These are phyloP conservation scores for Cecidostiba fungosa DNA, from an alignment of 2,888 invertebrate genomes.

Conservation along the genomic window DNA sequence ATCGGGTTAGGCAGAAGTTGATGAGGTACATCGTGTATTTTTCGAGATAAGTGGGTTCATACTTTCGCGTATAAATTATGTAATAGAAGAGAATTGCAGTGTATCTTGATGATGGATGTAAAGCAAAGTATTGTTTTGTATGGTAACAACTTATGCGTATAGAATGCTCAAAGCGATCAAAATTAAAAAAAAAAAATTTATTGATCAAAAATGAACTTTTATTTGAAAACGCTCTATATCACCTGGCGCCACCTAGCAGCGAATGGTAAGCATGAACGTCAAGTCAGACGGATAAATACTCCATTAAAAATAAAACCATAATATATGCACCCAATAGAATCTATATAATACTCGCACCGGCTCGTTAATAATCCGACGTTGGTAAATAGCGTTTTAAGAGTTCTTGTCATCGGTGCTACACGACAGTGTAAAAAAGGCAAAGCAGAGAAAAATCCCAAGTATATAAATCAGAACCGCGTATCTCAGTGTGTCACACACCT, in stretches of 20 bases:
- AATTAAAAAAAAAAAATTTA: no score
- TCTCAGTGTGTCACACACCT: neutral
- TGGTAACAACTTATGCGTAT: no score
- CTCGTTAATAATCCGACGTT: neutral
- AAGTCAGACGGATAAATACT: neutral
- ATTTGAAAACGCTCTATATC: neutral
- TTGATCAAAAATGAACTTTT: no score
- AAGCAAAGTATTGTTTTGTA: no score
- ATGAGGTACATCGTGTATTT: no score
- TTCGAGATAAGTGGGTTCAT: no score
- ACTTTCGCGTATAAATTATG: no score
- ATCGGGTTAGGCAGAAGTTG: neutral
- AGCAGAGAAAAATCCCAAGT: neutral
- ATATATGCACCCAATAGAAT: neutral
- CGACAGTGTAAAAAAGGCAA: neutral
- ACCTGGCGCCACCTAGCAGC: neutral
- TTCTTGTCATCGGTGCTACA: neutral
- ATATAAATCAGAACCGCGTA: neutral
- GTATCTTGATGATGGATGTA: no score
- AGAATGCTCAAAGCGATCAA: no score
- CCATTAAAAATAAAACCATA: neutral
- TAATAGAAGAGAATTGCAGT: no score
- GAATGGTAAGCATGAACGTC: neutral
- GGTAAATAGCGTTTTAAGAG: neutral
- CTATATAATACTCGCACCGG: neutral